These are phyloP conservation scores for Bucco capensis DNA, from an alignment of 2,113 vertebrate species.

Conservation along the genomic window DNA sequence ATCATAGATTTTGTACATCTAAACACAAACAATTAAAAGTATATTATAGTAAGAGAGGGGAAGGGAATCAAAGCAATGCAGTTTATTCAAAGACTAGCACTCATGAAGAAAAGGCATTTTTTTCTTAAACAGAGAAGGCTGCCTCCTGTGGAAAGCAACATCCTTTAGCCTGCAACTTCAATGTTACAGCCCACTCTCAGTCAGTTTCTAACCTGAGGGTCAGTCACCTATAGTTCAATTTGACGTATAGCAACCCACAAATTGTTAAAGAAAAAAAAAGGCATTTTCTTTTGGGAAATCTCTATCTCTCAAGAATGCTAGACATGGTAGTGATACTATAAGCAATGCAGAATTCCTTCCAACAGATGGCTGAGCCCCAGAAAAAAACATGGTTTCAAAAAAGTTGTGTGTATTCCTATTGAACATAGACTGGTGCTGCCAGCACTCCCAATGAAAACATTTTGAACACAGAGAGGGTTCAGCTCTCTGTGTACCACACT, in stretches of 20 bases:
- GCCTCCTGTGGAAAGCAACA: neutral
- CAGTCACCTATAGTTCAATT: neutral
- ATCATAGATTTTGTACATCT: neutral
- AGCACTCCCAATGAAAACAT: neutral
- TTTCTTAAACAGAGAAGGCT: neutral
- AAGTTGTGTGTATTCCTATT: neutral
- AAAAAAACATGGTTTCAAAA: neutral
- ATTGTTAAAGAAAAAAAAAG: fast-evolving
- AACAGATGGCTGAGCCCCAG: neutral
- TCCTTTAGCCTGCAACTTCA: neutral
- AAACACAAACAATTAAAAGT: neutral
- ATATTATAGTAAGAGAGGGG: neutral
- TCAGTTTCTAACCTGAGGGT: neutral
- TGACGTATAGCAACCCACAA: neutral
- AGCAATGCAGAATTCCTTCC: neutral
- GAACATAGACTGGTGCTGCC: neutral
- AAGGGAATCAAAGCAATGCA: neutral
- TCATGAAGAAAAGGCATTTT: neutral
- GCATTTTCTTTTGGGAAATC: neutral
- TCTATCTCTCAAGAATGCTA: neutral
- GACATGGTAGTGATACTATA: too few species aligned
- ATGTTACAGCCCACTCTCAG: neutral
- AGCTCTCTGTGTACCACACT: neutral
- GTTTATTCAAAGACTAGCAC: neutral
- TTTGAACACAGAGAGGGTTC: neutral